phyloP scores from a whole-genome alignment of 2,113 vertebrate species.

The Malurus cyaneus region DNA sequence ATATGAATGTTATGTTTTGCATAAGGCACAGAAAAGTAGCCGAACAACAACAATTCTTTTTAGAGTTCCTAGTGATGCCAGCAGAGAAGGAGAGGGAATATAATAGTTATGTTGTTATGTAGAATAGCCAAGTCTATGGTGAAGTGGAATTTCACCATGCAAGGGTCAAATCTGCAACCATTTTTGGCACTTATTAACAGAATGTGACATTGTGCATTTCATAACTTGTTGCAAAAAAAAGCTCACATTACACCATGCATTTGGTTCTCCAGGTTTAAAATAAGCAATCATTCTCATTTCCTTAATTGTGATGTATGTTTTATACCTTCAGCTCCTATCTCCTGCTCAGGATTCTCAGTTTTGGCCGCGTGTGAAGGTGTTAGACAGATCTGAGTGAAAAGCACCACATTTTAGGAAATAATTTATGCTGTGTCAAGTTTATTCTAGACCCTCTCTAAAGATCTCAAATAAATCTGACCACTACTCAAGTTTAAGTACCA shows the following conservation, averaged over 20 bases:
- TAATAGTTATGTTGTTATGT: not conserved
- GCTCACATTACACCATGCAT: not conserved
- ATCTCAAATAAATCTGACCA: not conserved
- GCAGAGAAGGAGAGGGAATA: not conserved
- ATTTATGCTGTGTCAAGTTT: not conserved
- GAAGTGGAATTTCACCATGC: not conserved
- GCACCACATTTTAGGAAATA: not conserved
- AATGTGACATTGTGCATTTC: not conserved
- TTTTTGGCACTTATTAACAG: not conserved
- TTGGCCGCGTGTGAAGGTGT: not conserved
- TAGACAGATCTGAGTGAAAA: not conserved
- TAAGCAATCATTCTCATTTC: not conserved
- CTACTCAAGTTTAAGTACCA: not conserved
- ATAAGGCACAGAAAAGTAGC: not conserved
- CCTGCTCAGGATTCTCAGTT: not conserved
- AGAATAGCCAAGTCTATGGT: not conserved
- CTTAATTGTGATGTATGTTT: not conserved
- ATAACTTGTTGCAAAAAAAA: not conserved
- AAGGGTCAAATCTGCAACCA: not conserved
- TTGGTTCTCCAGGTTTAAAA: not conserved
- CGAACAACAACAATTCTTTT: not conserved
- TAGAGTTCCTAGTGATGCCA: not conserved
- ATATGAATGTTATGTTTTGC: not conserved
- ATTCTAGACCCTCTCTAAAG: not conserved
- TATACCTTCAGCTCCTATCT: not conserved